Evolutionary conservation across 2,888 invertebrate genomes (phyloP).

Genomic region (Lasioglossum marginatum): DNA sequence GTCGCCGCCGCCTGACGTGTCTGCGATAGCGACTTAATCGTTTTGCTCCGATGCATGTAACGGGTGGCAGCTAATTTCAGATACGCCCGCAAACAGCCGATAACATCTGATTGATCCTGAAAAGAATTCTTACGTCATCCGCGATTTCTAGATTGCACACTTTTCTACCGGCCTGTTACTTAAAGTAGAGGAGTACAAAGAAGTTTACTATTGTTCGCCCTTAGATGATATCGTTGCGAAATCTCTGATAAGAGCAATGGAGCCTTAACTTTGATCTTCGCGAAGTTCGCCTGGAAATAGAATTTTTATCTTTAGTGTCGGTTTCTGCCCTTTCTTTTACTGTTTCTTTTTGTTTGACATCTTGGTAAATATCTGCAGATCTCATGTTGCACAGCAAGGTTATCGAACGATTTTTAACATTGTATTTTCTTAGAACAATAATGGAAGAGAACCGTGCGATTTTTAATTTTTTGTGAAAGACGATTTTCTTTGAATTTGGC

Average conservation of each 20-base stretch:
- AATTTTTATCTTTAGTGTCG: background rate
- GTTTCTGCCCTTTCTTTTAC: background rate
- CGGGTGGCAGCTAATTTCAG: background rate
- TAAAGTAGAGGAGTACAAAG: background rate
- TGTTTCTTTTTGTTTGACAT: background rate
- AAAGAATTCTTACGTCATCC: background rate
- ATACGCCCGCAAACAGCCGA: background rate
- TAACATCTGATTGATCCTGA: background rate
- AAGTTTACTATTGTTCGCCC: background rate
- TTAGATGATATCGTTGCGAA: background rate
- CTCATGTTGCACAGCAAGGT: background rate
- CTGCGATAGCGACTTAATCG: slow-evolving; percentile 16
- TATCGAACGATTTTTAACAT: background rate
- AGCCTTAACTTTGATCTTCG: background rate
- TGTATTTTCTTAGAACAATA: background rate
- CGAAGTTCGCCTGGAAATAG: background rate
- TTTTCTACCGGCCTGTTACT: background rate
- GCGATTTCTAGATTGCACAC: background rate
- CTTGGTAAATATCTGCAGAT: background rate
- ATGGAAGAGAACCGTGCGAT: background rate
- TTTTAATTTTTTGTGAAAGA: background rate
- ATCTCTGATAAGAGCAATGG: background rate
- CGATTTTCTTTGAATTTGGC: background rate
- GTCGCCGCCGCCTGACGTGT: background rate
- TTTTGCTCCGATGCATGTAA: background rate